Evolutionary conservation across 2,888 invertebrate genomes (phyloP).

Genomic region (Exephanes ischioxanthus): DNA sequence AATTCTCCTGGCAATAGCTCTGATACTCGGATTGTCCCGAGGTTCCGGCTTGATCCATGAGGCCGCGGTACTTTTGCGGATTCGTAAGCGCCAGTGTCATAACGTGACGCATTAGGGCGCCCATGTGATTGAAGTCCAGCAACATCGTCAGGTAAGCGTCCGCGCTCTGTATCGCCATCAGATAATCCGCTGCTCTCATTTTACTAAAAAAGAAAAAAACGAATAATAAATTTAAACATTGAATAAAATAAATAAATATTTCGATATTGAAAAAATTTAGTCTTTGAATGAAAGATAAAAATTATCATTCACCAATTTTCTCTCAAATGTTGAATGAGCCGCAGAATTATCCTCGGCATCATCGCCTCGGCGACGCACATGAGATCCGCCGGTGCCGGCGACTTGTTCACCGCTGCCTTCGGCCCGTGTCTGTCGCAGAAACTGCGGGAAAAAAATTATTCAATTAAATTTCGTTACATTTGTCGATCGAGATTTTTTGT

Average conservation of each 20-base stretch:
- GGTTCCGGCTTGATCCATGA: slow-evolving; percentile 79
- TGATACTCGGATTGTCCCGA: slow-evolving; percentile 88
- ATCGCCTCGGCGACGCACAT: slow-evolving; percentile 96
- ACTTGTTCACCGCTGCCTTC: slow-evolving; percentile 91
- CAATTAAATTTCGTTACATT: not conserved
- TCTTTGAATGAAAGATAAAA: not conserved
- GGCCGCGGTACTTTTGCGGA: slow-evolving; percentile 87
- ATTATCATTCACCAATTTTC: slow-evolving; percentile 89
- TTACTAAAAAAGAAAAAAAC: slow-evolving; percentile 78
- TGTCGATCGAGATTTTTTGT: not conserved
- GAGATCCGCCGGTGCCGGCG: slow-evolving; percentile 93
- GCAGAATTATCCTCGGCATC: slow-evolving; percentile 96
- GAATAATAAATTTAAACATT: not conserved
- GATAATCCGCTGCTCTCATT: slow-evolving; percentile 87
- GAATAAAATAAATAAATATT: not conserved
- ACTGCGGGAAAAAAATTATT: slow-evolving; percentile 84
- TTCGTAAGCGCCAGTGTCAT: slow-evolving; percentile 97
- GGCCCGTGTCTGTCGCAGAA: slow-evolving; percentile 98
- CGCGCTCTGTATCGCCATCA: slow-evolving; percentile 92
- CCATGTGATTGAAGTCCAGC: slow-evolving; percentile 98
- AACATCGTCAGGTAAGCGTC: slow-evolving; percentile 96
- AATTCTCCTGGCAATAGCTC: slow-evolving; percentile 90
- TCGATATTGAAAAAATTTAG: not conserved
- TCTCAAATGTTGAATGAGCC: slow-evolving; percentile 95
- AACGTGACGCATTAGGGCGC: slow-evolving; percentile 96